Percentiles rank a stretch among this genome's conserved stretches.
These are phyloP conservation scores for Thymallus thymallus DNA, from an alignment of 2,113 vertebrate species.

Conservation along the genomic window DNA sequence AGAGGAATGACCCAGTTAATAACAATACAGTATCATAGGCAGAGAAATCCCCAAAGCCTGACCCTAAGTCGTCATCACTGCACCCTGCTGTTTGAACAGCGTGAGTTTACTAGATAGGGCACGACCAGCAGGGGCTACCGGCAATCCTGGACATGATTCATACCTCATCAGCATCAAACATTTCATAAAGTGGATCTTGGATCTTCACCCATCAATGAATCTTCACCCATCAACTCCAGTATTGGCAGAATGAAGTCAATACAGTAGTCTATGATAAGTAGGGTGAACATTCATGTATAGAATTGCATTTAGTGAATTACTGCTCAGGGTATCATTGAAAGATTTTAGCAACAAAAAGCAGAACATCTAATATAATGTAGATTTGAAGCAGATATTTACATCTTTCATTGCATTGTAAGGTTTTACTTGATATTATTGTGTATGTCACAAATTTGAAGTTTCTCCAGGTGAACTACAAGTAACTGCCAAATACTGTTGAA, in stretches of 20 bases:
- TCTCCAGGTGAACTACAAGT: not conserved
- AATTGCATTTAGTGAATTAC: no score
- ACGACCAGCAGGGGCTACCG: not conserved
- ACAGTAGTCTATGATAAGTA: not conserved
- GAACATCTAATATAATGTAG: no score
- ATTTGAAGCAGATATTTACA: not conserved
- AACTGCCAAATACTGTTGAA: no score
- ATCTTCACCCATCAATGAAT: not conserved
- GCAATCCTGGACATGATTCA: not conserved
- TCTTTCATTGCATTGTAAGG: no score
- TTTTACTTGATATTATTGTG: not conserved
- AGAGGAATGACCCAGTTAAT: no score
- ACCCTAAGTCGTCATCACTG: not conserved
- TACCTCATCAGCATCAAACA: slow-evolving; percentile 4
- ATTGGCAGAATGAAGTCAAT: not conserved
- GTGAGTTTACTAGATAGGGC: not conserved
- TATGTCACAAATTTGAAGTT: not conserved
- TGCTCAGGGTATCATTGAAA: no score
- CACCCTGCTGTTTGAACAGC: not conserved
- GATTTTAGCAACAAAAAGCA: no score
- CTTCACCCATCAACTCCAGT: not conserved
- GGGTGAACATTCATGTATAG: no score
- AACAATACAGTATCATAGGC: not conserved
- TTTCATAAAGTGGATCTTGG: not conserved
- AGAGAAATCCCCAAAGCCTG: not conserved